Conservation (phyloP, 2,888 invertebrate species). For the Eupithecia dodoneata region DNA sequence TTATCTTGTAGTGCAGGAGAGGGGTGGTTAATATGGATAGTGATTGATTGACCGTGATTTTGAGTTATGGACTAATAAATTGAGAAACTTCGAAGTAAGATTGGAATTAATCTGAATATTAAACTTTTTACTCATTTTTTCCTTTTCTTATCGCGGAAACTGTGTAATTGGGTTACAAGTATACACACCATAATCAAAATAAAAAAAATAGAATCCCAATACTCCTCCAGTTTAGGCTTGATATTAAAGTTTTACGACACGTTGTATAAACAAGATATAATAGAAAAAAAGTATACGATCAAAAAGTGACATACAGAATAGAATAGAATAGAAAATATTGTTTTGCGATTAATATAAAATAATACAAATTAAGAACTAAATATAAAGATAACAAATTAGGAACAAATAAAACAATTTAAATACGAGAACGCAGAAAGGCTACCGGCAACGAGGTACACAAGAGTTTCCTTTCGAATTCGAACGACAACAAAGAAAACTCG, state of each 20-base stretch:
- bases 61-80: background rate
- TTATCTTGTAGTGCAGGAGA: constrained; percentile 41
- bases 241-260: background rate
- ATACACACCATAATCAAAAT: no score
- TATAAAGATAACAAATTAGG: no score
- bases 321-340: no score
- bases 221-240: no score
- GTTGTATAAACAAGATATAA: background rate
- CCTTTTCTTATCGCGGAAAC: no score
- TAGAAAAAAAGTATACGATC: background rate
- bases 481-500: background rate
- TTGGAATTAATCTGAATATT: background rate
- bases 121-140: no score
- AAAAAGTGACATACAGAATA: background rate
- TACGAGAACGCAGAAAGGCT: no score
- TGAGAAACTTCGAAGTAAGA: background rate
- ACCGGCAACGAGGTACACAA: background rate
- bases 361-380: no score
- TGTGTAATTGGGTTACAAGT: no score
- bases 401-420: no score
- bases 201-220: no score
- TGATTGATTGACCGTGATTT: constrained; percentile 1
- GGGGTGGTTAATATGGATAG: background rate
- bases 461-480: background rate
- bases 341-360: no score